These are phyloP conservation scores for Eublepharis macularius DNA, from an alignment of 2,113 vertebrate species.

Conservation along the genomic window DNA sequence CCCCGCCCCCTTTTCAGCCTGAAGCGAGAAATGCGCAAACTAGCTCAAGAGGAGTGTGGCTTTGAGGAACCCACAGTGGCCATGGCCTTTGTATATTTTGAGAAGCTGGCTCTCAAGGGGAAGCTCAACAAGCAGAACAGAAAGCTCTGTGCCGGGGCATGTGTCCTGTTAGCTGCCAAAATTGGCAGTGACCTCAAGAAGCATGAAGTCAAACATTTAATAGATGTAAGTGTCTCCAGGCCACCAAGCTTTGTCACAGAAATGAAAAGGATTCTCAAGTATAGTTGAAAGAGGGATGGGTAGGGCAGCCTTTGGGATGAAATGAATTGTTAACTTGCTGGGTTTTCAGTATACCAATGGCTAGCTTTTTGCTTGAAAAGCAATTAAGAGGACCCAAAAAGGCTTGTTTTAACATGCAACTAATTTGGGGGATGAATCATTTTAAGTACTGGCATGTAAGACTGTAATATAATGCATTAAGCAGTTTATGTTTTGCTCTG, in stretches of 20 bases:
- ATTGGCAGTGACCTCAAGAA: constrained; percentile 97
- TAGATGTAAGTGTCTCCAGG: constrained; percentile 85
- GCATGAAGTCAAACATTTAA: constrained; percentile 95
- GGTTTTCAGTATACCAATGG: background rate
- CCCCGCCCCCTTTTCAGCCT: constrained; percentile 75
- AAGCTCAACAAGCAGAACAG: constrained; percentile 99
- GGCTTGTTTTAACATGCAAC: background rate
- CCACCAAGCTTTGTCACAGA: constrained; percentile 1
- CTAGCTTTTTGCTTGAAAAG: background rate
- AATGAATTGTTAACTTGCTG: background rate
- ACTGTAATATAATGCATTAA: background rate
- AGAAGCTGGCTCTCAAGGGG: constrained; percentile 96
- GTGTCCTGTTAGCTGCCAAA: constrained; percentile 94
- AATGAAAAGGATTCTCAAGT: background rate
- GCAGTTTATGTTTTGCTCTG: background rate
- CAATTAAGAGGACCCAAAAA: background rate
- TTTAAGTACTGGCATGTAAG: background rate
- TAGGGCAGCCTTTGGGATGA: background rate
- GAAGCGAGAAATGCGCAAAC: constrained; percentile 95
- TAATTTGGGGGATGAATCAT: accelerated
- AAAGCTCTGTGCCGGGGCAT: constrained; percentile 96
- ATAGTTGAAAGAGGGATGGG: background rate
- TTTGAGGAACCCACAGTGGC: constrained; percentile 96
- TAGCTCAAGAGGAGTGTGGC: constrained; percentile 93
- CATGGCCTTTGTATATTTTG: constrained; percentile 99